Evolutionary conservation across 2,113 vertebrate genomes (phyloP), one percentile per base, ranked within the genome.

Genomic region (Drymodes brunneopygia): DNA sequence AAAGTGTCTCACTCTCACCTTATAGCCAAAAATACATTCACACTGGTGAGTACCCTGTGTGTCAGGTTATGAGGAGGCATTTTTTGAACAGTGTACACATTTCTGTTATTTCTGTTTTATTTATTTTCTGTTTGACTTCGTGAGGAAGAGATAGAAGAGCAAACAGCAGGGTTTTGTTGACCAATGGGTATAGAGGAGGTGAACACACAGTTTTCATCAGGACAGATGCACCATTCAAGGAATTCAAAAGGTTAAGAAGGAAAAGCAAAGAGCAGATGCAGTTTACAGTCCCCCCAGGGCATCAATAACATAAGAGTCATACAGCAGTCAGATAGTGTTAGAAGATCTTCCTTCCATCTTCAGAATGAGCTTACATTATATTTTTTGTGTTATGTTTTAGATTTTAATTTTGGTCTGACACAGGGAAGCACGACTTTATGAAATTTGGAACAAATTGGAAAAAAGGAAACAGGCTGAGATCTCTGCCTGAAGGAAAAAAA

Each of bases 351-450:
- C 7, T 74, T 51, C 20, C 10, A 67, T 31, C 47, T 44, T 66
- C 67, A 67, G 2, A 40, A 54, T 15, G 24, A 75, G 23, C 27
- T 81, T 18, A 36, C 2, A 54, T 33, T 5, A 22, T 31, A 61
- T 60, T 62, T 86, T 73, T 4, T 25, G 38, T 56, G 38, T 47
- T 87, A 27, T 28, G 25, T 28, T 87, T 74, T 61, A 65, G 24
- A 67, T 48, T 45, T 44, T 40, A 65, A 60, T 66, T 95, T 83
- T 50, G 3, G 3, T 54, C 18, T 81, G 40, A 60, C 8, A 31
- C 1, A 44, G 13, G 8, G 51, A 78, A 81, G 4, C 11, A 51
- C 1, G 0, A 5, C 31, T 44, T 67, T 5, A 53, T 3, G 8
- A 73, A 74, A 51, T 64, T 58, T 54, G 56, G 10, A 81, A 66